Percentiles rank a stretch among this genome's conserved stretches.
These are phyloP conservation scores for Phenganax marumi DNA, from an alignment of 92 coral and sea anemone genomes.

Conservation along the genomic window DNA sequence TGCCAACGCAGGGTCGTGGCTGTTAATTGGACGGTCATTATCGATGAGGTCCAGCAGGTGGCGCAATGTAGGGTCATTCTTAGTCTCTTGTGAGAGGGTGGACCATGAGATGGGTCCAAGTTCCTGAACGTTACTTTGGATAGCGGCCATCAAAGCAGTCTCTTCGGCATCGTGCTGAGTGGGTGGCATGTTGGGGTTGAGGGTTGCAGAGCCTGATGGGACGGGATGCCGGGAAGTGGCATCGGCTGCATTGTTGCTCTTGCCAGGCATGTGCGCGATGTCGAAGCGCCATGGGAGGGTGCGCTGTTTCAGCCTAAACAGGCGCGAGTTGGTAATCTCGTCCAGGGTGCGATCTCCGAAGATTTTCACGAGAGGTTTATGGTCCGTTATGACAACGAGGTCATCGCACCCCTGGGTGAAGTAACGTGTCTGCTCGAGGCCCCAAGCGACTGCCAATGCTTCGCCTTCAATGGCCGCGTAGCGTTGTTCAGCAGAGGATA, in stretches of 20 bases:
- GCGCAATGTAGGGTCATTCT: no score
- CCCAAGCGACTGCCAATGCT: conserved; percentile 71
- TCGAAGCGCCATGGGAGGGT: conserved; percentile 46
- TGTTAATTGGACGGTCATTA: no score
- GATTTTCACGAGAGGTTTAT: conserved; percentile 55
- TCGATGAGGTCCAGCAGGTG: no score
- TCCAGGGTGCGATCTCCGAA: conserved; percentile 42
- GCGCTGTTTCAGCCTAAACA: conserved; percentile 51
- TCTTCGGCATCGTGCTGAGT: no score
- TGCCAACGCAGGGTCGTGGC: no score
- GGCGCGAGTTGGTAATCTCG: conserved; percentile 47
- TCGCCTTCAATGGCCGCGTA: conserved; percentile 70
- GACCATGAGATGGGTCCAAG: no score
- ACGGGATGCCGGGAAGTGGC: conserved; percentile 41
- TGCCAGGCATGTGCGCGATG: conserved; percentile 47
- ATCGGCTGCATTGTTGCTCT: conserved; percentile 42
- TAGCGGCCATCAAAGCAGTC: no score
- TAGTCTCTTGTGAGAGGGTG: no score
- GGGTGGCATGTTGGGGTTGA: no score
- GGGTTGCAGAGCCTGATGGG: conserved; percentile 2
- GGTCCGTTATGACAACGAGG: conserved; percentile 30
- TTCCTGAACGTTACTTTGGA: no score
- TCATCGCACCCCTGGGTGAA: conserved; percentile 61
- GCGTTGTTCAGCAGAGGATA: conserved; percentile 63
- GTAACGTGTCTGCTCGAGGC: conserved; percentile 61